These are phyloP conservation scores for Todiramphus saurophagus DNA, from an alignment of 2,113 vertebrate genomes.

Conservation along the genomic window DNA sequence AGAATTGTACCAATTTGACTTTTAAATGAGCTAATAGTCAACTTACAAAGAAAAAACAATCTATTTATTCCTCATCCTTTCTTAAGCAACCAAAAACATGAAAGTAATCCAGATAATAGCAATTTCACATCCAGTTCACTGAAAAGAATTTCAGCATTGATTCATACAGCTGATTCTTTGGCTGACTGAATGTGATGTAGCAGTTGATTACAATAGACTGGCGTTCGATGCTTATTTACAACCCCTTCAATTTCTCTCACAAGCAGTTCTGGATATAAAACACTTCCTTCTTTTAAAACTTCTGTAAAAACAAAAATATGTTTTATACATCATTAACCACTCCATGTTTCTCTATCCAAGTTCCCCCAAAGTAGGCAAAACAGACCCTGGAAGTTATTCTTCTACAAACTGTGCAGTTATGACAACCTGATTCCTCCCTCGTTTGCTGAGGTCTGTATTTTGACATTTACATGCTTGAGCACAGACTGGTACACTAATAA, in stretches of 20 bases:
- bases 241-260: conserved; percentile 78
- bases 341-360: not conserved
- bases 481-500: not conserved
- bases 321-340: not conserved
- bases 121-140: not conserved
- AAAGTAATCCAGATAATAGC: not conserved
- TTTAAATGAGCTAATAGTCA: not conserved
- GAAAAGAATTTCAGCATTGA: not conserved
- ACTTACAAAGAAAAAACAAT: not conserved
- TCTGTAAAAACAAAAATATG: conserved; percentile 73
- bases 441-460: not conserved
- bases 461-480: not conserved
- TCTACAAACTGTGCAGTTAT: not conserved
- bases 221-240: conserved; percentile 82
- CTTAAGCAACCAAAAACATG: not conserved
- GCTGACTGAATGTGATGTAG: conserved; percentile 76
- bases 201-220: conserved; percentile 81
- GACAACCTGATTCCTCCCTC: not conserved
- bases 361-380: not conserved
- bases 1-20: not conserved
- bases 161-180: not conserved
- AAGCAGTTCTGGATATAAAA: conserved; percentile 78
- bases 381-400: not conserved
- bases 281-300: conserved; percentile 83
- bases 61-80: not conserved